Evolutionary conservation across 2,797 vertebrate genomes (phyloP), one percentile per base, ranked within the genome.

Genomic region (Setipinna tenuifilis): DNA sequence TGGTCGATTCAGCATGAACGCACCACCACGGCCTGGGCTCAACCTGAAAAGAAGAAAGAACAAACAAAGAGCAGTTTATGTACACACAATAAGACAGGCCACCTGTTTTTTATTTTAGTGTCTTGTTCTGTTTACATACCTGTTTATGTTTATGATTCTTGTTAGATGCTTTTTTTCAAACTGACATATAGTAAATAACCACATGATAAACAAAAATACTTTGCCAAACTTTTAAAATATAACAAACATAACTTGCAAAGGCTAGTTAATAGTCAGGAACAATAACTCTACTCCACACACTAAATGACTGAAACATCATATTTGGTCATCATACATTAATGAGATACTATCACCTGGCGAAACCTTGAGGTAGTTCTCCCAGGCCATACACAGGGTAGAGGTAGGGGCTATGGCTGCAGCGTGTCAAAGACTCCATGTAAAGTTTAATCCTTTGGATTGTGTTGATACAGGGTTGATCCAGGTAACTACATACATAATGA

Each of bases 311-410:
- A 7, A 54, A 9, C 50, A 54, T 54, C 9, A 14, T 54, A 54
- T 9, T 54, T 9, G 7, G 50, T 14, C 14, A 54, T 54, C 50
- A 54, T 19, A 31, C 16, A 75, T 17, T 75, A 14, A 23, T 4
- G 25, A 82, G 3, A 75, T 19, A 48, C 21, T 57, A 5, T 88
- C 81, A 96, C 96, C 96, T 95, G 85, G 94, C 92, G 84, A 95
- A 96, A 65, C 94, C 95, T 86, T 95, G 95, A 0, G 93, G 94
- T 71, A 96, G 89, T 82, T 96, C 96, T 0, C 94, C 93, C n/a
- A 95, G 92, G 2, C 95, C 95, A 0, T 95, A 94, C 71, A 96
- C 84, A 0, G 95, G 96, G 83, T 96, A 96, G 48, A 96, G 89
- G 84, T 94, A 96, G 0, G 96, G 95, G 87, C 95, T 96, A 85